These are phyloP conservation scores for Paraescarpia echinospica DNA, from an alignment of 1,140 invertebrate species.

Conservation along the genomic window DNA sequence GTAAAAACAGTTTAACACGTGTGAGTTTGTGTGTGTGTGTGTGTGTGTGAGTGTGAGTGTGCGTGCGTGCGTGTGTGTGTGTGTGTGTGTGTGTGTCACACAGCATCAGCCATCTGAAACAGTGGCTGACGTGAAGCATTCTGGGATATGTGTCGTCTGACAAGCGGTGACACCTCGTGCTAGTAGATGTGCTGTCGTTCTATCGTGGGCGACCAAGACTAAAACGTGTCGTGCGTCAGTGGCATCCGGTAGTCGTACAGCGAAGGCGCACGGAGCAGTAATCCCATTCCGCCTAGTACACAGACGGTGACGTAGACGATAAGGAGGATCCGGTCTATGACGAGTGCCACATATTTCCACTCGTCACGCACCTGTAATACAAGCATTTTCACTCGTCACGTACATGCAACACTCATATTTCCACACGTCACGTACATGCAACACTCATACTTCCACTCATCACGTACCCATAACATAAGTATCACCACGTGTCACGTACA, in stretches of 20 bases:
- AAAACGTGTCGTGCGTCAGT: not conserved
- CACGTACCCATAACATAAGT: not conserved
- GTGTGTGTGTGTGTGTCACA: too few relatives aligned
- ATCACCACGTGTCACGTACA: not conserved
- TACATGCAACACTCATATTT: not conserved
- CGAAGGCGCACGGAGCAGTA: slow-evolving; percentile 92
- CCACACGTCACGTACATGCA: not conserved
- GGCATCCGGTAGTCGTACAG: slow-evolving; percentile 77
- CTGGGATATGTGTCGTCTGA: too few relatives aligned
- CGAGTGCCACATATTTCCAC: slow-evolving; percentile 99
- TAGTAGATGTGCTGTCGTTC: too few relatives aligned
- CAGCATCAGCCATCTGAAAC: too few relatives aligned
- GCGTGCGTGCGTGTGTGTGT: too few relatives aligned
- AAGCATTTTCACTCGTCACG: not conserved
- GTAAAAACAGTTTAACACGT: too few relatives aligned
- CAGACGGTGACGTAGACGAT: slow-evolving; percentile 95
- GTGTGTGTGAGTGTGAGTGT: too few relatives aligned
- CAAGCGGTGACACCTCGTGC: too few relatives aligned
- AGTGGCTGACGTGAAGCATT: too few relatives aligned
- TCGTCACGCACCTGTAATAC: slow-evolving; percentile 61
- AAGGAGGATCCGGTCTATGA: slow-evolving; percentile 94
- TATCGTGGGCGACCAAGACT: too few relatives aligned
- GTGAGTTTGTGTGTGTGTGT: too few relatives aligned
- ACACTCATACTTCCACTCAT: not conserved
- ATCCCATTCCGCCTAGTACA: slow-evolving; percentile 72